These are phyloP conservation scores for Colinus virginianus DNA, from an alignment of 2,113 vertebrate genomes.

Conservation along the genomic window DNA sequence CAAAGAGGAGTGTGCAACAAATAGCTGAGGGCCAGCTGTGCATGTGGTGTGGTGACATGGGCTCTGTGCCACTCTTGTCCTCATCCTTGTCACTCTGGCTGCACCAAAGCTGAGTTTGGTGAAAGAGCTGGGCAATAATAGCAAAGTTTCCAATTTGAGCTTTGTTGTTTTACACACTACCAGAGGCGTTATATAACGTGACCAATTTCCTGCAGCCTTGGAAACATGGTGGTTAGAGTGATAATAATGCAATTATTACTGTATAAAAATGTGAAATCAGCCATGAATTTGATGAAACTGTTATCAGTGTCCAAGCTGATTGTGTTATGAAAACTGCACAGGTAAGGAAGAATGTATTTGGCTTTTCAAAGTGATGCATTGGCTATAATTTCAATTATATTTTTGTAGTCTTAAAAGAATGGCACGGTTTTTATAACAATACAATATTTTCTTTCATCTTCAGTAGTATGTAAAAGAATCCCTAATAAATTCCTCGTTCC, in stretches of 20 bases:
- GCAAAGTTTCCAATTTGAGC: background rate
- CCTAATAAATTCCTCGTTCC: background rate
- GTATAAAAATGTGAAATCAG: conserved; percentile 15
- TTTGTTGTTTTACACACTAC: background rate
- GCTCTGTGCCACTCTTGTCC: too few species aligned
- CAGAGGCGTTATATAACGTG: background rate
- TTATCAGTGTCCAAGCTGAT: conserved; percentile 18
- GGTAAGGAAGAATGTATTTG: background rate
- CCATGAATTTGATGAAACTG: conserved; percentile 14
- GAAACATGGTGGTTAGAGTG: background rate
- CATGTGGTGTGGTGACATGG: background rate
- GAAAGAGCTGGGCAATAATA: background rate
- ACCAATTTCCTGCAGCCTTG: background rate
- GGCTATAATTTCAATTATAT: background rate
- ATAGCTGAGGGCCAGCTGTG: background rate
- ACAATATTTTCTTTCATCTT: background rate
- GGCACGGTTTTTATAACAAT: background rate
- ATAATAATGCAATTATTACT: background rate
- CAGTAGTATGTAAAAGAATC: background rate
- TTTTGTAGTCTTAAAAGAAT: background rate
- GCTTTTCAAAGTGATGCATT: background rate
- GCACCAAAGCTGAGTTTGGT: background rate
- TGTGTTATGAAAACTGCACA: background rate
- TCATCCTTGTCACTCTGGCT: background rate
- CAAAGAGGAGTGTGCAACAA: background rate